Base-by-base conservation (phyloP, 2,888 invertebrate genomes). In the Ectropis crepuscularia region DNA sequence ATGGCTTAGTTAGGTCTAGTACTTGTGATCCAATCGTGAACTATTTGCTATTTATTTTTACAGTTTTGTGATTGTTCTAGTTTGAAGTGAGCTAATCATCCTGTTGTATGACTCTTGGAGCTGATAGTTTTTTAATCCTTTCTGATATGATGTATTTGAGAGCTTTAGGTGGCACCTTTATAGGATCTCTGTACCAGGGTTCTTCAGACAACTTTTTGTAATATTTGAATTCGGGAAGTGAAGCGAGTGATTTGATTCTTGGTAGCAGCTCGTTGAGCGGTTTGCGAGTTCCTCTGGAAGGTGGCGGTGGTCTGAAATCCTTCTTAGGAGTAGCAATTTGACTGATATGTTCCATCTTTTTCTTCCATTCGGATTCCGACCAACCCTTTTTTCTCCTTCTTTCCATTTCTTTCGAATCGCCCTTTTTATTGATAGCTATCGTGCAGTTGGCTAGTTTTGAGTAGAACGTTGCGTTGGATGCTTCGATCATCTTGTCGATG, bases 341-440 rank as follows among this genome's bases (percentile, higher is more conserved):
- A 5, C 75, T 66, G 36, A 91, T 87, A 37, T 90, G 86, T 10
- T 90, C 90, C 88, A 88, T 89, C 59, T 89, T 90, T 61, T 88
- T 89, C 73, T 89, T 89, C 90, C 90, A 90, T 5, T 89, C 90
- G 38, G 79, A 81, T 59, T 87, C 84, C 0, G 83, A 74, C 90
- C 90, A 90, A 0, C 81, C 84, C 16, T 28, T 28, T 28, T 28
- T 28, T 5, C 75, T 75, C 65, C 83, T 89, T 74, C 85, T 89
- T 70, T 82, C 89, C 0, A 78, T 63, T 0, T 88, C 87, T 63
- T 86, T 86, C 0, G 71, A 67, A 11, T 88, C 87, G 42, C 75
- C 74, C 65, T 83, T 86, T 85, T 90, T 47, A 11, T 12, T 45
- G 0, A 89, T 73, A 57, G 87, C 88, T 5, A 90, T 54, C 0